A percentile compares a stretch with the other conserved stretches of the same genome.
Conservation (phyloP, 2,888 invertebrate genomes). For the Rotaria macrura region DNA sequence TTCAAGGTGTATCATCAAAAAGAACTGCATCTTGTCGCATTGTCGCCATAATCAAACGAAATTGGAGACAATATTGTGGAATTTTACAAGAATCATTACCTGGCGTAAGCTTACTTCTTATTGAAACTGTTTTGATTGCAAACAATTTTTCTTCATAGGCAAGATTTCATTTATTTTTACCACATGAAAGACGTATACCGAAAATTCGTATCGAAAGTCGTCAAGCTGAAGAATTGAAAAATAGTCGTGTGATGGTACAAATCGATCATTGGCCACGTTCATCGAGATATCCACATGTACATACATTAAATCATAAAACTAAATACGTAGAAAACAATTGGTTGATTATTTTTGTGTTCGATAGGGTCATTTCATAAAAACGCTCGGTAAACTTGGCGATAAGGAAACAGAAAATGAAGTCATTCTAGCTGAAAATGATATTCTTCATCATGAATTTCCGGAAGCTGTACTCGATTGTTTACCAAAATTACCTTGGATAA, state of each 20-base stretch:
- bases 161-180: constrained; percentile 65
- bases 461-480: constrained; percentile 81
- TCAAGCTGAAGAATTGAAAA: constrained; percentile 64
- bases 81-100: constrained; percentile 61
- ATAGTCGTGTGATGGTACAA: constrained; percentile 81
- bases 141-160: constrained; percentile 57
- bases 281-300: constrained; percentile 71
- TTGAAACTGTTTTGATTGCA: not conserved
- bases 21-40: constrained; percentile 61
- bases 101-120: not conserved
- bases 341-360: constrained; percentile 26
- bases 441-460: constrained; percentile 87
- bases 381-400: constrained; percentile 80
- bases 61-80: constrained; percentile 96
- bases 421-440: constrained; percentile 83
- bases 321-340: not conserved
- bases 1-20: constrained; percentile 40
- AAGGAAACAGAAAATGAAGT: constrained; percentile 90
- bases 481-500: constrained; percentile 76
- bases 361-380: constrained; percentile 82
- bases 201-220: constrained; percentile 88
- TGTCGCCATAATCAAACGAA: constrained; percentile 86
- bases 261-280: constrained; percentile 90
- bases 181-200: constrained; percentile 83
- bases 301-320: constrained; percentile 45